phyloP scores from a whole-genome alignment of 2,113 vertebrate species.

The Cololabis saira region DNA sequence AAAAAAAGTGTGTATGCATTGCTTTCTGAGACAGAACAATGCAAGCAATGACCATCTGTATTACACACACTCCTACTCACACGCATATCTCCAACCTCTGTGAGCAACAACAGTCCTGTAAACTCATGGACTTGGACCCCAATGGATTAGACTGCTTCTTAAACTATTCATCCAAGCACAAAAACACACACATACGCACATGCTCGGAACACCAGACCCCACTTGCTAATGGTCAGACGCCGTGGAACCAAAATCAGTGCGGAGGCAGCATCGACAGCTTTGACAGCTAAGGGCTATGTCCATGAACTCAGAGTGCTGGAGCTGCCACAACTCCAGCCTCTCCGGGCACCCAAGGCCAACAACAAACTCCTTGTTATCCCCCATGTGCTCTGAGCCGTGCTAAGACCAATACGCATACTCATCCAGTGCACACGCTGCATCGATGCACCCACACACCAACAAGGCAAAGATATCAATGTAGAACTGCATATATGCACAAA shows the following conservation, averaged over 20 bases:
- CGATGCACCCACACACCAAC: slow-evolving; percentile 54
- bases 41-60: not conserved
- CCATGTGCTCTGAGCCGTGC: slow-evolving; percentile 64
- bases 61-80: slow-evolving; percentile 15
- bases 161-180: slow-evolving; percentile 20
- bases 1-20: too few species aligned
- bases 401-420: slow-evolving; percentile 36
- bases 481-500: slow-evolving; percentile 60
- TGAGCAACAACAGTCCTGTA: slow-evolving; percentile 22
- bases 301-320: slow-evolving; percentile 77
- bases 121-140: slow-evolving; percentile 38
- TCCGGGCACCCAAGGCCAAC: slow-evolving; percentile 76
- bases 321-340: slow-evolving; percentile 79
- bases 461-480: slow-evolving; percentile 51
- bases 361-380: slow-evolving; percentile 80
- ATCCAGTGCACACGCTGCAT: slow-evolving; percentile 8
- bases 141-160: slow-evolving; percentile 43
- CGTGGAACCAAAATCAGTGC: slow-evolving; percentile 67
- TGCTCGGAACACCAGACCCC: slow-evolving; percentile 60
- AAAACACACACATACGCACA: slow-evolving; percentile 24
- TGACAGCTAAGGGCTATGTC: slow-evolving; percentile 82
- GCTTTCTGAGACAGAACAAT: not conserved
- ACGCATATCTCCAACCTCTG: slow-evolving; percentile 17
- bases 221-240: slow-evolving; percentile 65
- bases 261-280: slow-evolving; percentile 71